These are phyloP conservation scores for Ameiurus melas DNA, from an alignment of 2,113 vertebrate species.

Conservation along the genomic window DNA sequence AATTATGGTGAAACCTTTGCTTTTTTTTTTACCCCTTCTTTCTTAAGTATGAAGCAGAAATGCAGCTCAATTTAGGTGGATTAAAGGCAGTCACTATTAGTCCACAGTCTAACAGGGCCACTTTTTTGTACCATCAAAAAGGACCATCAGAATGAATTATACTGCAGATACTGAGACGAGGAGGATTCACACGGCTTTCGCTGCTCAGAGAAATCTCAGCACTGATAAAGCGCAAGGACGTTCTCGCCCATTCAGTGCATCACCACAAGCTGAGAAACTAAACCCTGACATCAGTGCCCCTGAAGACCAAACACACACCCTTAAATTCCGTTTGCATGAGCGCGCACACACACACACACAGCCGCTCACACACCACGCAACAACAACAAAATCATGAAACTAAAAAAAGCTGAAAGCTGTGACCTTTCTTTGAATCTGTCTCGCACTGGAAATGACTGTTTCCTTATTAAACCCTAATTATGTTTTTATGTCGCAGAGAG, in stretches of 20 bases:
- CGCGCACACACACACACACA: background rate
- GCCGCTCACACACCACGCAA: background rate
- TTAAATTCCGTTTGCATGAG: slow-evolving; percentile 18
- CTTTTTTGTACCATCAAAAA: slow-evolving; percentile 29
- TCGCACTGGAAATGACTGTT: slow-evolving; percentile 57
- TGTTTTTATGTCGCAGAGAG: slow-evolving; percentile 65
- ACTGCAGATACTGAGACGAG: slow-evolving; percentile 20
- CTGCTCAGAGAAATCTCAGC: background rate
- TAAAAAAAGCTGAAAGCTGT: slow-evolving; percentile 43
- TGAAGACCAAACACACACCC: slow-evolving; percentile 21
- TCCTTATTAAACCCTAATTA: slow-evolving; percentile 63
- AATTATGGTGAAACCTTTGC: background rate
- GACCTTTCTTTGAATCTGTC: slow-evolving; percentile 51
- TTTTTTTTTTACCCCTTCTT: background rate
- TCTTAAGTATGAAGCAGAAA: background rate
- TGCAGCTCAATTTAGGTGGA: slow-evolving; percentile 19
- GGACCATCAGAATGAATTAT: slow-evolving; percentile 26
- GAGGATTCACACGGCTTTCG: slow-evolving; percentile 21
- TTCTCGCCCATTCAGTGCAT: background rate
- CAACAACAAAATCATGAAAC: background rate
- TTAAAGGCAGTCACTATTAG: slow-evolving; percentile 10
- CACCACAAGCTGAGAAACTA: background rate
- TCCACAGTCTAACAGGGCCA: slow-evolving; percentile 29
- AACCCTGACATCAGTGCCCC: background rate
- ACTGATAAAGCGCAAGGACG: slow-evolving; percentile 21